Base-by-base conservation (phyloP, 2,113 vertebrate genomes). In the Zootoca vivipara region DNA sequence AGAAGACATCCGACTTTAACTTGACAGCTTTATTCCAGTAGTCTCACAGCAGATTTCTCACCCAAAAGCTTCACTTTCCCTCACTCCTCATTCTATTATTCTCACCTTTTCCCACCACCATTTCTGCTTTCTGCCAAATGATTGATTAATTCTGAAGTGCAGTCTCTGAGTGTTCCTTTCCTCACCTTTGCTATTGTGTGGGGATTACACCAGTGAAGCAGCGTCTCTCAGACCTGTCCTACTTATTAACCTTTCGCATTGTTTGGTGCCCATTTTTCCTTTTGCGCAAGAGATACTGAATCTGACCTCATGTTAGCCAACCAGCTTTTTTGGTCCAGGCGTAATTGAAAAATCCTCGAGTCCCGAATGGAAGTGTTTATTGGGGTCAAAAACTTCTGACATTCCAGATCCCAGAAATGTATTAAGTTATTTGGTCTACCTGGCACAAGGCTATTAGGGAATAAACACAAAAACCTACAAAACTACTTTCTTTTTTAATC, bases 301-400 rank as follows among this genome's bases (percentile, higher is more conserved):
- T 93, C 87, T 93, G 94, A 94, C 84, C 90, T 95, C 79, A 87
- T 18, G 13, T 85, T 80, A 89, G 81, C 83, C 82, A 93, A 90
- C 83, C 86, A 92, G 77, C 28, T 79, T 18, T 94, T 95, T 93
- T 87, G 67, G 42, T 93, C 87, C 92, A 69, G 90, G 58, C 70
- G 89, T 94, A 97, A 97, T 95, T 96, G 93, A 97, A 96, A 96
- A 97, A 95, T 93, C 96, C 88, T 94, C 95, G 94, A 94, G 87
- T 85, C 90, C 87, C 89, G 78, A 85, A 88, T 91, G 93, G 92
- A 75, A 92, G 67, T 85, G 87, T 95, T 96, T 96, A 94, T 89
- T 90, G 90, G 94, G 94, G 93, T 96, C 94, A 96, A 94, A 94
- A 86, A 89, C 85, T 90, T 87, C 91, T 89, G 91, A 91, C 74